Evolutionary conservation across 1,140 invertebrate genomes (phyloP).

Genomic region (Brachionus manjavacas): DNA sequence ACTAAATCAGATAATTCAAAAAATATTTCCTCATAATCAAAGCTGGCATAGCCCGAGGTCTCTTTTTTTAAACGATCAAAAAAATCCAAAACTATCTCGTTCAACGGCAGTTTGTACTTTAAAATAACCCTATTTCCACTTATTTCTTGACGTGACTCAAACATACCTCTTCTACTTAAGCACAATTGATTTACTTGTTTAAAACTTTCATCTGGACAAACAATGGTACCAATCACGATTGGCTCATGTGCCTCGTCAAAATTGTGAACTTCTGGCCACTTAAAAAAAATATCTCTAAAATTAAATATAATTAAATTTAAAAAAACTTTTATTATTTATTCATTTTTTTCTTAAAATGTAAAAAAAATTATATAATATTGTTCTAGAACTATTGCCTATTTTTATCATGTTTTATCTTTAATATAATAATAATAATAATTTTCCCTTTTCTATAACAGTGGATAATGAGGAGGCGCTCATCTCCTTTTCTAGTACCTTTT

Average conservation of each 20-base stretch:
- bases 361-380: too few species aligned
- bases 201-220: conserved; percentile 67
- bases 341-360: too few species aligned
- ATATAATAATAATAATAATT: too few species aligned
- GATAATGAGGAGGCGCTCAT: too few species aligned
- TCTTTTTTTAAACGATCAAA: conserved; percentile 83
- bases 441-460: too few species aligned
- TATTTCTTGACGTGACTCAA: conserved; percentile 70
- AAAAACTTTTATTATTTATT: too few species aligned
- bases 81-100: conserved; percentile 89
- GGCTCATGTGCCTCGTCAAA: conserved; percentile 78
- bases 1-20: conserved; percentile 69
- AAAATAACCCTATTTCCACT: conserved; percentile 75
- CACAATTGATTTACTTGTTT: conserved; percentile 56
- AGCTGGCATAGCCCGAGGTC: conserved; percentile 72
- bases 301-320: too few species aligned
- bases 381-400: too few species aligned
- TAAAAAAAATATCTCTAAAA: too few species aligned
- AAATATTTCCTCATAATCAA: conserved; percentile 89
- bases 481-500: too few species aligned
- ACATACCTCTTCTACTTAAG: conserved; percentile 69
- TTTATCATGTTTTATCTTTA: too few species aligned
- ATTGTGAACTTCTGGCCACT: conserved; percentile 67
- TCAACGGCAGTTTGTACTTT: conserved; percentile 77
- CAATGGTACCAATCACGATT: conserved; percentile 79